These are phyloP conservation scores for Drosophila merina DNA, from an alignment of 2,888 invertebrate genomes.

Conservation along the genomic window DNA sequence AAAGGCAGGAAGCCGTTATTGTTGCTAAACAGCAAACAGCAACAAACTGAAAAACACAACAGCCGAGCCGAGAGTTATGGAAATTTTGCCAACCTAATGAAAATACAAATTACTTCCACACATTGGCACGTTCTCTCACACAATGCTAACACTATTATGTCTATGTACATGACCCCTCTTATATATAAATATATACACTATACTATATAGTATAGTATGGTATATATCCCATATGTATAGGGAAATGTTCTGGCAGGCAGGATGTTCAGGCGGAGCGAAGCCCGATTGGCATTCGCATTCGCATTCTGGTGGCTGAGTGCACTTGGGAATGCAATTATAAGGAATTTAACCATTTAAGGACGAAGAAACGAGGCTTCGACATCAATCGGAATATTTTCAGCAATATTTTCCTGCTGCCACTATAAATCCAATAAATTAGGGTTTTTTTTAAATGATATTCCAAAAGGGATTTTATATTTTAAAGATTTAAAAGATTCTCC, in stretches of 20 bases:
- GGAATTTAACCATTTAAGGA: slow-evolving; percentile 57
- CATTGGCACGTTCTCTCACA: slow-evolving; percentile 74
- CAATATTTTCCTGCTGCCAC: too few relatives aligned
- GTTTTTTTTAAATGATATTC: neutral
- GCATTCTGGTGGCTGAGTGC: slow-evolving; percentile 35
- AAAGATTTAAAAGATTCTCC: neutral
- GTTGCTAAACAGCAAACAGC: slow-evolving; percentile 14
- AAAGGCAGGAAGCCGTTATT: slow-evolving; percentile 3
- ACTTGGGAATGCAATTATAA: slow-evolving; percentile 69
- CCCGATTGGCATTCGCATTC: slow-evolving; percentile 43
- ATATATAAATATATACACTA: neutral
- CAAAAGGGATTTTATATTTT: neutral
- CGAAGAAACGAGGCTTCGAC: neutral
- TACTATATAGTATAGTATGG: neutral
- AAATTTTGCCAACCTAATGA: slow-evolving; percentile 78
- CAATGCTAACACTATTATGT: slow-evolving; percentile 35
- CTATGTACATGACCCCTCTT: neutral
- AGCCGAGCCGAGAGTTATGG: slow-evolving; percentile 16
- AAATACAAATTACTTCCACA: slow-evolving; percentile 82
- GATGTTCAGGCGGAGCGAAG: slow-evolving; percentile 16
- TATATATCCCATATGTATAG: neutral
- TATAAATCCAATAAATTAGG: neutral
- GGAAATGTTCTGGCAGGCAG: neutral
- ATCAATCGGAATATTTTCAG: neutral
- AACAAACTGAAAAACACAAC: slow-evolving; percentile 12